Percentiles rank a stretch among this genome's conserved stretches.
Conservation (phyloP, 2,888 invertebrate species). For the Ectemnius continuus region DNA sequence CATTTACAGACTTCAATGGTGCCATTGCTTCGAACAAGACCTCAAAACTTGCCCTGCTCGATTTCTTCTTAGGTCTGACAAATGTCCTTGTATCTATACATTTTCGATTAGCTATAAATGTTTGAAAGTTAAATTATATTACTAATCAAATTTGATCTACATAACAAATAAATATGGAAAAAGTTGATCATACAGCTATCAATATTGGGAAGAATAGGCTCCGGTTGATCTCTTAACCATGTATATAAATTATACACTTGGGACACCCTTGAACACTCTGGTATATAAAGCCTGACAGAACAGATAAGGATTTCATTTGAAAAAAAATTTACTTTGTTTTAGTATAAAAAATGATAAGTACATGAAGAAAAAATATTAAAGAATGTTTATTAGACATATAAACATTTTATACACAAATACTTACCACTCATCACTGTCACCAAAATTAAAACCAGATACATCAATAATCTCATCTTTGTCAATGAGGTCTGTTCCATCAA, state of each 20-base stretch:
- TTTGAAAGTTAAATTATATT: constrained; percentile 1
- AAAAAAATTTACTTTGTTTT: neutral
- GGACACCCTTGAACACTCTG: constrained; percentile 43
- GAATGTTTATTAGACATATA: neutral
- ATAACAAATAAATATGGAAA: neutral
- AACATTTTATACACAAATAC: constrained; percentile 1
- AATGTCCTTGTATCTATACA: constrained; percentile 85
- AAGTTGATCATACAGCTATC: neutral
- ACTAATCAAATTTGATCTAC: too few species aligned
- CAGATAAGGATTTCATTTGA: neutral
- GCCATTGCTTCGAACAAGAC: constrained; percentile 62
- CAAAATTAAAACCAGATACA: constrained; percentile 57
- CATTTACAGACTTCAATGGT: constrained; percentile 31
- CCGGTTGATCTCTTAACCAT: constrained; percentile 60
- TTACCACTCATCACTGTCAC: constrained; percentile 64
- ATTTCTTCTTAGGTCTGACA: constrained; percentile 83
- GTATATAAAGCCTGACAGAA: constrained; percentile 58
- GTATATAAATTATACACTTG: constrained; percentile 50
- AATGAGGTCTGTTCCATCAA: constrained; percentile 38
- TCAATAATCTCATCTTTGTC: constrained; percentile 63
- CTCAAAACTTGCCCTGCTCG: constrained; percentile 82
- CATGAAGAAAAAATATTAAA: neutral
- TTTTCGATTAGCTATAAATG: constrained; percentile 59
- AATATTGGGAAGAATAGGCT: constrained; percentile 41
- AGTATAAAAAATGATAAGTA: neutral